These are phyloP conservation scores for Sphaerodactylus townsendi DNA, from an alignment of 2,113 vertebrate genomes.

Conservation along the genomic window DNA sequence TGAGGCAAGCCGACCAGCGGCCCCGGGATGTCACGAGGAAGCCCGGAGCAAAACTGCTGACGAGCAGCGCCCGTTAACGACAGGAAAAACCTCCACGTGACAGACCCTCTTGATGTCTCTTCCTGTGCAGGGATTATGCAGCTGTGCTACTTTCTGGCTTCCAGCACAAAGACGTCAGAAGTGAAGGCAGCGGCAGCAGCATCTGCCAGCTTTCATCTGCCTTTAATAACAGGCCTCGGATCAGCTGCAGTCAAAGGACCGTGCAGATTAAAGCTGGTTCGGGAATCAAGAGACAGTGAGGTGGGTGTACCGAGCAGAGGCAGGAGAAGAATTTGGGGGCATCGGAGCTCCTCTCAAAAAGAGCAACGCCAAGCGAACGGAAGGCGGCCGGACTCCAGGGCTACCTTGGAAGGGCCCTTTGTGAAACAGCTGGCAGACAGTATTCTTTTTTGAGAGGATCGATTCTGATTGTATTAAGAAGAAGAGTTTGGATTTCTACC, in stretches of 20 bases:
- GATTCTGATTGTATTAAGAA: neutral
- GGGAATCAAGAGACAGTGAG: neutral
- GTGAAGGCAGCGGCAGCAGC: conserved; percentile 7
- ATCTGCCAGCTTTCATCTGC: conserved; percentile 29
- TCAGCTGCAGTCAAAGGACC: neutral
- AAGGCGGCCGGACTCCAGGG: neutral
- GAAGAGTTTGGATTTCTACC: no score
- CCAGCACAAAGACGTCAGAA: conserved; percentile 19
- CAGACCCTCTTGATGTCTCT: conserved; percentile 11
- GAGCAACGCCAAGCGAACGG: neutral
- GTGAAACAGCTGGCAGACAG: neutral
- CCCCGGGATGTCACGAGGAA: no score
- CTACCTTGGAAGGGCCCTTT: neutral
- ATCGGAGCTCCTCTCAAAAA: neutral
- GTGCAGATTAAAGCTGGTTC: conserved; percentile 12
- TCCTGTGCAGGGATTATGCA: conserved; percentile 9
- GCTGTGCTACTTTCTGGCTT: conserved; percentile 20
- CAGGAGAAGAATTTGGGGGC: neutral
- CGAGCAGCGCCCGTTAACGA: no score
- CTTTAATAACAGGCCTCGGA: conserved; percentile 28
- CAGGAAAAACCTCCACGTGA: no score
- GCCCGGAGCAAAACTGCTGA: no score
- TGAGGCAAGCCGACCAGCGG: no score
- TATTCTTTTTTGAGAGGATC: neutral
- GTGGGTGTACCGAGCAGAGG: neutral